Evolutionary conservation across 2,797 vertebrate species (phyloP).

Genomic region (Nyctibius grandis): DNA sequence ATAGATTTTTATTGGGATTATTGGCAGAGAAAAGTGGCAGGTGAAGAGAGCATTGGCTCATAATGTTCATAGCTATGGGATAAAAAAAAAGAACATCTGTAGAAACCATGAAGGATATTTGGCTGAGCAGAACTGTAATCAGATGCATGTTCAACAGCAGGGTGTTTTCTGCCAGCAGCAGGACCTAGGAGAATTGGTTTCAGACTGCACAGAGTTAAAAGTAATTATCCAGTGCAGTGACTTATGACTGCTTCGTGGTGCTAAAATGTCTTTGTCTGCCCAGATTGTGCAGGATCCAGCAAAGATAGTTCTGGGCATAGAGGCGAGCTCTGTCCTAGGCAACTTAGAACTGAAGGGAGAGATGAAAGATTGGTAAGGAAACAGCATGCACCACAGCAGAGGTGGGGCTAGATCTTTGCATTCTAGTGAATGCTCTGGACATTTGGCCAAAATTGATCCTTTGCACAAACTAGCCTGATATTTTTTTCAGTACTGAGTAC

Average conservation of each 20-base stretch:
- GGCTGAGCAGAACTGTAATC: background rate
- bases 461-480: background rate
- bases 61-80: background rate
- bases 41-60: constrained; percentile 1
- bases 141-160: constrained; percentile 20
- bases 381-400: background rate
- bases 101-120: constrained; percentile 1
- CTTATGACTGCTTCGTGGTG: background rate
- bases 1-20: constrained; percentile 13
- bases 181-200: background rate
- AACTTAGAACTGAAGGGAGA: background rate
- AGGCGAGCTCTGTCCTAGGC: background rate
- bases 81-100: constrained; percentile 17
- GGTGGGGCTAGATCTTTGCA: background rate
- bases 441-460: background rate
- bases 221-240: background rate
- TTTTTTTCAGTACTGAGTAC: background rate
- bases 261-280: background rate
- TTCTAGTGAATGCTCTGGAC: background rate
- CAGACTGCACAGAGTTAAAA: constrained; percentile 44
- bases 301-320: background rate
- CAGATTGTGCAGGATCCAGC: background rate
- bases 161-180: constrained; percentile 4
- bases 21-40: constrained; percentile 34
- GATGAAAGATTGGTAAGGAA: background rate